A percentile compares a stretch with the other conserved stretches of the same genome.
These are phyloP conservation scores for Sebastes alutus DNA, from an alignment of 2,797 vertebrate species.

Conservation along the genomic window DNA sequence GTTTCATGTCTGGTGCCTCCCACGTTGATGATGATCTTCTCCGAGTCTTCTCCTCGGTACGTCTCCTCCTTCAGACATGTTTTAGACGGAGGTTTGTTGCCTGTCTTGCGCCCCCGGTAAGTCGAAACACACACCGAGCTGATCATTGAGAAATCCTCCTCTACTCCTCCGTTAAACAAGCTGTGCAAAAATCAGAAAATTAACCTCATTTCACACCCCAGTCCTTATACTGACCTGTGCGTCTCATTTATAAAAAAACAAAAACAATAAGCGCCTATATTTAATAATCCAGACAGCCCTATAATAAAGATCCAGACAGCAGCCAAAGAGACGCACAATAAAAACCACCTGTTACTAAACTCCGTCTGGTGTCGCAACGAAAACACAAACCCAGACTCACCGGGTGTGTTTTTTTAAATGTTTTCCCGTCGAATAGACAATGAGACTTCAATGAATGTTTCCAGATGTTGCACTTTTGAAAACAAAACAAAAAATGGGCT, in stretches of 20 bases:
- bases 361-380: slow-evolving; percentile 4
- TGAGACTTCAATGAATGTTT: neutral
- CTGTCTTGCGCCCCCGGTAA: slow-evolving; percentile 98
- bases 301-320: neutral
- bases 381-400: neutral
- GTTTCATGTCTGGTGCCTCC: slow-evolving; percentile 98
- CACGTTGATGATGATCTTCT: slow-evolving; percentile 97
- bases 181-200: slow-evolving; percentile 28
- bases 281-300: too few relatives aligned
- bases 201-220: slow-evolving; percentile 45
- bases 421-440: neutral
- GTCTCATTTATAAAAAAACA: slow-evolving; percentile 11
- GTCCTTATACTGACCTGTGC: neutral
- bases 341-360: slow-evolving; percentile 71
- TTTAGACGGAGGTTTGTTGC: slow-evolving; percentile 98
- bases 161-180: slow-evolving; percentile 23
- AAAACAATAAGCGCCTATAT: neutral
- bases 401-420: neutral
- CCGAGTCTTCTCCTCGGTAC: slow-evolving; percentile 93
- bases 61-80: slow-evolving; percentile 99
- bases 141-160: slow-evolving; percentile 87
- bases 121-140: slow-evolving; percentile 99
- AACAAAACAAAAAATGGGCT: neutral
- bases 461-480: slow-evolving; percentile 10
- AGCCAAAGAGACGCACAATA: slow-evolving; percentile 16